phyloP scores from a whole-genome alignment of 1,140 invertebrate species.

The Grapholita molesta region DNA sequence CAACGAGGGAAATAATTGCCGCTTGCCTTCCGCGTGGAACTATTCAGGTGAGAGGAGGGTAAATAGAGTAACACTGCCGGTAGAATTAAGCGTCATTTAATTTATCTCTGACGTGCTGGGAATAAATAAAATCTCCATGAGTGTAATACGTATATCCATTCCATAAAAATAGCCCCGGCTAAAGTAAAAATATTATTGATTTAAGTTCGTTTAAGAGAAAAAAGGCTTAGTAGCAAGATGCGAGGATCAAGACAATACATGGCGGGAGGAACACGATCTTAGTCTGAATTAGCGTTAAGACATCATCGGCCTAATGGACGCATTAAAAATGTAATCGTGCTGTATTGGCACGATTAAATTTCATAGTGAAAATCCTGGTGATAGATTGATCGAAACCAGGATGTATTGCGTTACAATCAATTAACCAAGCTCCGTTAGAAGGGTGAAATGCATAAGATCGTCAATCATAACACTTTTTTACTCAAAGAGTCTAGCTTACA shows the following conservation, averaged over 20 bases:
- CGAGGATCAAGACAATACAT: not conserved
- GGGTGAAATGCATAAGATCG: not conserved
- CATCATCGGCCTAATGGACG: not conserved
- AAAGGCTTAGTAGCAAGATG: no score
- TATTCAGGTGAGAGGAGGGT: conserved; percentile 67
- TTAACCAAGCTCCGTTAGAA: not conserved
- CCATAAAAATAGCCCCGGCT: not conserved
- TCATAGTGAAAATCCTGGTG: not conserved
- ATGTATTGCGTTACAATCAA: not conserved
- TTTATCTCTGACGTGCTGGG: conserved; percentile 13
- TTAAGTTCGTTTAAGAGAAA: not conserved
- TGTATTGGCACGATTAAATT: not conserved
- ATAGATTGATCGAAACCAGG: not conserved
- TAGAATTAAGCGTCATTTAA: conserved; percentile 29
- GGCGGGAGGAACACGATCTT: not conserved
- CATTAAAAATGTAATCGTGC: not conserved
- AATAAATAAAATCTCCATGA: not conserved
- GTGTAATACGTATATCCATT: not conserved
- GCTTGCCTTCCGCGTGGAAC: conserved; percentile 57
- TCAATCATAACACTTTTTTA: not conserved
- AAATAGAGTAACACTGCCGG: conserved; percentile 43
- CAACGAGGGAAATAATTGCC: conserved; percentile 68
- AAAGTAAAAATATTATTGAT: not conserved
- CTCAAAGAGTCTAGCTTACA: not conserved
- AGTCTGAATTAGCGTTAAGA: not conserved